These are phyloP conservation scores for Platyura marginata DNA, from an alignment of 1,140 invertebrate species.

Conservation along the genomic window DNA sequence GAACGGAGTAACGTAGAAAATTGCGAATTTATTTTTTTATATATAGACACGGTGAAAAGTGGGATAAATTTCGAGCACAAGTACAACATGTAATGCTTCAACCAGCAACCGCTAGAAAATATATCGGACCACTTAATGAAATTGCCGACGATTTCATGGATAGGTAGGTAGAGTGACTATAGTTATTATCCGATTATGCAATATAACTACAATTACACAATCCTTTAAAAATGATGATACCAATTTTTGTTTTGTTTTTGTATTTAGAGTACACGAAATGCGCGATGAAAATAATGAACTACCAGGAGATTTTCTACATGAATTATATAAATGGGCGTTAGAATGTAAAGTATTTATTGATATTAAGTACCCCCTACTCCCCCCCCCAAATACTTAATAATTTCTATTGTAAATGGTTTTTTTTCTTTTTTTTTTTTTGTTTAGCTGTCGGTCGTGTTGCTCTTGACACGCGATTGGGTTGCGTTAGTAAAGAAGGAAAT, in stretches of 20 bases:
- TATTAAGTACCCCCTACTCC: too few relatives aligned
- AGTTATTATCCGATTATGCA: neutral
- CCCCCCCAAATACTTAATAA: too few relatives aligned
- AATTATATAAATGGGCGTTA: constrained; percentile 74
- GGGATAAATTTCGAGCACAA: constrained; percentile 61
- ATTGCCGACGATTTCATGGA: constrained; percentile 51
- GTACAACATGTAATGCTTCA: constrained; percentile 70
- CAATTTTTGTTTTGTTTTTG: too few relatives aligned
- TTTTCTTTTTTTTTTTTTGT: constrained; percentile 9
- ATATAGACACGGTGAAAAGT: constrained; percentile 61
- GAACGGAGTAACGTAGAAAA: neutral
- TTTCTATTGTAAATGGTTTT: too few relatives aligned
- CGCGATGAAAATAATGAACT: constrained; percentile 44
- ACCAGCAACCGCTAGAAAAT: constrained; percentile 53
- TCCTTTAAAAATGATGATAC: too few relatives aligned
- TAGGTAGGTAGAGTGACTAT: constrained; percentile 28
- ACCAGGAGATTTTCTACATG: constrained; percentile 56
- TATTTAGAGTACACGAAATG: constrained; percentile 46
- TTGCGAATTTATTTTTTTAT: neutral
- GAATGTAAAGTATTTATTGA: too few relatives aligned
- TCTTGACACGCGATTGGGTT: constrained; percentile 58
- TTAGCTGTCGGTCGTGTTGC: constrained; percentile 63
- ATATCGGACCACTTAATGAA: constrained; percentile 48
- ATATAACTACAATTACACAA: neutral
- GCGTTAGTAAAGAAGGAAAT: constrained; percentile 39